phyloP scores from a whole-genome alignment of 2,888 invertebrate genomes.

The Nemurella pictetii region DNA sequence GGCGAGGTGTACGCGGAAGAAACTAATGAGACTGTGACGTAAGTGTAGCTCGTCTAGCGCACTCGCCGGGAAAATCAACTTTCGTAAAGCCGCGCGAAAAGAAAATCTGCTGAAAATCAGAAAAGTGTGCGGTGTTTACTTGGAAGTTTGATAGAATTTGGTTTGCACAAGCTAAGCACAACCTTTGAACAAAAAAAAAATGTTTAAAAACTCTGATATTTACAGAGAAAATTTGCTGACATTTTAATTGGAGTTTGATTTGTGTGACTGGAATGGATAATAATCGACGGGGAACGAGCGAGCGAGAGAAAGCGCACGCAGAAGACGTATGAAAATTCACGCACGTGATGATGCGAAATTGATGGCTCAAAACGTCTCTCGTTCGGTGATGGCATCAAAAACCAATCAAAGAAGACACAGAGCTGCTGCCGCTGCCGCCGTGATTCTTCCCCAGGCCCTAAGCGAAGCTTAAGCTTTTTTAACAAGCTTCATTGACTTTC shows the following conservation, averaged over 20 bases:
- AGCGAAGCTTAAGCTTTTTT: neutral
- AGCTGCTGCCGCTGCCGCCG: neutral
- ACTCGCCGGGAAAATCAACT: neutral
- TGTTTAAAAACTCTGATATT: neutral
- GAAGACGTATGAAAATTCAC: neutral
- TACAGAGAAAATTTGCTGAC: neutral
- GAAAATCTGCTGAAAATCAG: neutral
- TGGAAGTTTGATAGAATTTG: neutral
- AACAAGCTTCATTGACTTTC: neutral
- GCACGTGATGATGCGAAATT: neutral
- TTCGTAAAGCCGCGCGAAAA: neutral
- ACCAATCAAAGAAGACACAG: neutral
- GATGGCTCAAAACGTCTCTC: neutral
- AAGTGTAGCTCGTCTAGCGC: neutral
- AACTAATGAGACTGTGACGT: neutral
- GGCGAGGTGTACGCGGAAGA: neutral
- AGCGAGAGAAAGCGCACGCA: neutral
- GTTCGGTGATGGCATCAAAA: neutral
- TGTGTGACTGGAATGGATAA: neutral
- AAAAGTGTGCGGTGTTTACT: neutral
- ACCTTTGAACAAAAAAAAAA: neutral
- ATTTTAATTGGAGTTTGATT: neutral
- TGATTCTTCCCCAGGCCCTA: neutral
- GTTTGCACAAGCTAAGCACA: neutral
- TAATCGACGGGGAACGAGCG: neutral